Evolutionary conservation across 2,797 vertebrate genomes (phyloP).

Genomic region (Pangasius sanitwongsei): DNA sequence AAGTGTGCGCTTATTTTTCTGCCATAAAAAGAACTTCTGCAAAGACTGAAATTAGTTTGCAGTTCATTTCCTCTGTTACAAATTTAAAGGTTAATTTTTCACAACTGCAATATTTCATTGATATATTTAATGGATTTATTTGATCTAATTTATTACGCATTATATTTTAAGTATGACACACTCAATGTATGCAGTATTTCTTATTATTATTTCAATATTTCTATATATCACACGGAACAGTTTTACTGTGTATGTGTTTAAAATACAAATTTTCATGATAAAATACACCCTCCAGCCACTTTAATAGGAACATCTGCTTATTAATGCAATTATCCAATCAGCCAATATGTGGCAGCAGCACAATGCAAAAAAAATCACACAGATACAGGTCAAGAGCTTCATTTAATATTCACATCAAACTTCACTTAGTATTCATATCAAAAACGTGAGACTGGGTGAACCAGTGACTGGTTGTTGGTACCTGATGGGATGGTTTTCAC

Average conservation of each 20-base stretch:
- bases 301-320: neutral
- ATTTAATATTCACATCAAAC: neutral
- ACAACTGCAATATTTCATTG: neutral
- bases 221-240: neutral
- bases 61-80: neutral
- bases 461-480: neutral
- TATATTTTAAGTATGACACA: neutral
- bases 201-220: too few relatives aligned
- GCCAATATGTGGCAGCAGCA: too few relatives aligned
- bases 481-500: neutral
- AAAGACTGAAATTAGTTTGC: neutral
- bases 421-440: too few relatives aligned
- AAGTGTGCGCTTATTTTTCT: neutral
- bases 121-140: neutral
- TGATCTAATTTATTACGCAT: too few relatives aligned
- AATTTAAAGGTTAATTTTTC: neutral
- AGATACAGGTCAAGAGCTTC: neutral
- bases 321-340: neutral
- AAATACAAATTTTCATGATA: neutral
- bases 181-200: neutral
- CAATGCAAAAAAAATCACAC: neutral
- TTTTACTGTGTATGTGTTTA: neutral
- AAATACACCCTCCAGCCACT: neutral
- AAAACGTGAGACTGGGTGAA: neutral
- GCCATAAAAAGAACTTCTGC: neutral